A percentile compares a stretch with the other conserved stretches of the same genome.
These are phyloP conservation scores for Orthosia cruda DNA, from an alignment of 2,888 invertebrate genomes.

Conservation along the genomic window DNA sequence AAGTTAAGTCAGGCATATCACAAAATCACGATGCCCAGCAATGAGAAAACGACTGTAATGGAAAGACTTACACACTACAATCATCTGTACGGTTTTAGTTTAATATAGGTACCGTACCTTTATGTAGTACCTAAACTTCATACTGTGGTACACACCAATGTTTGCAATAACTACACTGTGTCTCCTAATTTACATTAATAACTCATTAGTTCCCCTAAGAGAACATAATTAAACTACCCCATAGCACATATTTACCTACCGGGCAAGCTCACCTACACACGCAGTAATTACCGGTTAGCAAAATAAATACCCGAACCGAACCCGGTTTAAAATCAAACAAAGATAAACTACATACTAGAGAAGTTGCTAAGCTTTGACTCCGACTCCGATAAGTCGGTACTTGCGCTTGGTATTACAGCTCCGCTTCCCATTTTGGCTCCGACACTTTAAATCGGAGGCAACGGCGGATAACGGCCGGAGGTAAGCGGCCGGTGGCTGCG, in stretches of 20 bases:
- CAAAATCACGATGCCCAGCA: too few relatives aligned
- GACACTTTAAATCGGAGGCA: too few relatives aligned
- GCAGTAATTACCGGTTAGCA: conserved; percentile 61
- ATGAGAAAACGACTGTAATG: too few relatives aligned
- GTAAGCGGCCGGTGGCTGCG: too few relatives aligned
- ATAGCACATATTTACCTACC: conserved; percentile 41
- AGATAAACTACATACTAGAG: conserved; percentile 53
- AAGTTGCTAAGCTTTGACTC: too few relatives aligned
- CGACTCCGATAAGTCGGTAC: too few relatives aligned
- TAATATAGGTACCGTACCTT: not conserved
- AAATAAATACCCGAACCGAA: conserved; percentile 61
- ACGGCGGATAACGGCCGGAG: too few relatives aligned
- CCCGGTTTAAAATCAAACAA: conserved; percentile 69
- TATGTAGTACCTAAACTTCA: not conserved
- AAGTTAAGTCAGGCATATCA: too few relatives aligned
- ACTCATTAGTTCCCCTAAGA: conserved; percentile 38
- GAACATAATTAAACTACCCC: conserved; percentile 53
- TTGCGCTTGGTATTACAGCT: too few relatives aligned
- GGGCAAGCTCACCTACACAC: conserved; percentile 38
- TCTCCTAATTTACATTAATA: conserved; percentile 44
- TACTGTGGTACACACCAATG: not conserved
- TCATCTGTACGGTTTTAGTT: not conserved
- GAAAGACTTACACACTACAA: too few relatives aligned
- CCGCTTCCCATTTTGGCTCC: too few relatives aligned
- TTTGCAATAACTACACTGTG: not conserved